Percentiles rank a stretch among this genome's conserved stretches.
Conservation (phyloP, 1,140 invertebrate genomes). For the Drosophila ficusphila region DNA sequence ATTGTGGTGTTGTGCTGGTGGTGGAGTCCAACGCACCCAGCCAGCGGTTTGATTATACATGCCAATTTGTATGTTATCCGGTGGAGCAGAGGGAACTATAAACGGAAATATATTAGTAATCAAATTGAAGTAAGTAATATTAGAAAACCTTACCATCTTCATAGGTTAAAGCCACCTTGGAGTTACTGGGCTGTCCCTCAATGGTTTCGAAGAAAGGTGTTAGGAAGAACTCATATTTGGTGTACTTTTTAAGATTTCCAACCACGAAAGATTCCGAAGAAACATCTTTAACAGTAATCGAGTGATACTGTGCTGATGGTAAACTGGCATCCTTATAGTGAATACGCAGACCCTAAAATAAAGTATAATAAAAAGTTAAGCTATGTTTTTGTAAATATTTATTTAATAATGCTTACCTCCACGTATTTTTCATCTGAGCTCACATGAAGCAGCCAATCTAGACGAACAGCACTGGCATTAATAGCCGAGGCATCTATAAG, state of each 20-base stretch:
- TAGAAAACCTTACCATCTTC: slow-evolving; percentile 90
- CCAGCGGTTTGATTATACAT: slow-evolving; percentile 92
- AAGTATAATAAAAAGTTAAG: not conserved
- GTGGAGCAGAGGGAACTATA: slow-evolving; percentile 91
- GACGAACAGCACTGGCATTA: slow-evolving; percentile 91
- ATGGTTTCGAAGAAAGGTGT: slow-evolving; percentile 94
- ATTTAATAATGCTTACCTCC: slow-evolving; percentile 52
- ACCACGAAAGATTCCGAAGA: slow-evolving; percentile 89
- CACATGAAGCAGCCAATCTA: slow-evolving; percentile 92
- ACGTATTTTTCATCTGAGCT: slow-evolving; percentile 80
- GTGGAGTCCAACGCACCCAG: slow-evolving; percentile 92
- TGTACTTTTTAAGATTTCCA: slow-evolving; percentile 91
- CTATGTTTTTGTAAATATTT: not conserved
- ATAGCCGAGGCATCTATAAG: slow-evolving; percentile 92
- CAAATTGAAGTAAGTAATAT: no score
- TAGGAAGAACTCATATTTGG: slow-evolving; percentile 94
- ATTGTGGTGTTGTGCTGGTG: slow-evolving; percentile 91
- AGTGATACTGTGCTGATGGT: slow-evolving; percentile 87
- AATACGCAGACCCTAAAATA: slow-evolving; percentile 95
- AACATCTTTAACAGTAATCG: slow-evolving; percentile 89
- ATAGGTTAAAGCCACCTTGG: slow-evolving; percentile 88
- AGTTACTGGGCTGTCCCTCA: slow-evolving; percentile 92
- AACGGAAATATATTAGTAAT: not conserved
- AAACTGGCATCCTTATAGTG: slow-evolving; percentile 93
- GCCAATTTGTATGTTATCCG: slow-evolving; percentile 92